Conservation (phyloP, 2,113 vertebrate species). For the Myrmecophaga tridactyla region DNA sequence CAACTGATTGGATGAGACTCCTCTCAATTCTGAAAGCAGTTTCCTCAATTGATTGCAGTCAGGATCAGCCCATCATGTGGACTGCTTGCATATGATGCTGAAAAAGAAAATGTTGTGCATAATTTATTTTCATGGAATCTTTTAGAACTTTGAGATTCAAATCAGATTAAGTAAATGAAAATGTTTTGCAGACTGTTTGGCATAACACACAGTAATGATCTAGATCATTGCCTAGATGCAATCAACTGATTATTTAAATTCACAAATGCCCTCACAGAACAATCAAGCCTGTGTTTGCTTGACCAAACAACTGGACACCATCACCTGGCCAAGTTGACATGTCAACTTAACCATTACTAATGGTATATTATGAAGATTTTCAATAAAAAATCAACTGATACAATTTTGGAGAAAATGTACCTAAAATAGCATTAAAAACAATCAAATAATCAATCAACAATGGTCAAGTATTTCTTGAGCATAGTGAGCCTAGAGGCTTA, state of each 20-base stretch:
- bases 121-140: constrained; percentile 48
- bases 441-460: background rate
- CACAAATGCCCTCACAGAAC: too few relatives aligned
- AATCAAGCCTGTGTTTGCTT: too few relatives aligned
- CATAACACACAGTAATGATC: background rate
- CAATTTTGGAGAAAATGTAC: too few relatives aligned
- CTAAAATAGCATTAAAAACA: background rate
- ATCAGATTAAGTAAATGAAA: constrained; percentile 61
- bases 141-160: constrained; percentile 55
- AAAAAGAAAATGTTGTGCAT: background rate
- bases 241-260: too few relatives aligned
- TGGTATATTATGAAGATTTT: background rate
- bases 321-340: too few relatives aligned
- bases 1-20: too few relatives aligned
- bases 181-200: constrained; percentile 39
- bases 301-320: too few relatives aligned
- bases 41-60: too few relatives aligned
- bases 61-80: background rate
- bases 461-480: background rate
- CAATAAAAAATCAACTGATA: background rate
- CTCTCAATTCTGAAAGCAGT: too few relatives aligned
- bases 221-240: too few relatives aligned
- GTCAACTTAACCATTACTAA: too few relatives aligned
- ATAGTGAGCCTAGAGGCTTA: background rate
- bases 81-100: background rate